These are phyloP conservation scores for Pandemis corylana DNA, from an alignment of 2,888 invertebrate species.

Conservation along the genomic window DNA sequence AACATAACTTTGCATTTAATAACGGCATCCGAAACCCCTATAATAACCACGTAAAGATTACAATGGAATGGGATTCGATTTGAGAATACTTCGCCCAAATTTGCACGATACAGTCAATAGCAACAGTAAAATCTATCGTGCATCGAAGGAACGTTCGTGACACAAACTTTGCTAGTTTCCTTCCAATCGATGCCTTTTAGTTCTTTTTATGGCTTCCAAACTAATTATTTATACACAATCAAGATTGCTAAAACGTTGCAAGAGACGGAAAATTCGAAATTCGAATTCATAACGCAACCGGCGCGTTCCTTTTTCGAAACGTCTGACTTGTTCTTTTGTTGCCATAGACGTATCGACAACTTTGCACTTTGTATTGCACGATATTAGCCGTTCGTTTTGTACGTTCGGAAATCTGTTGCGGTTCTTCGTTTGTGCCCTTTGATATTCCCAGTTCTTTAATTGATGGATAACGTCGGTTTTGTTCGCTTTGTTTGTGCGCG, in stretches of 20 bases:
- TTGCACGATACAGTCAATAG: constrained; percentile 55
- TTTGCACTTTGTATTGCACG: constrained; percentile 72
- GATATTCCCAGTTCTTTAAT: constrained; percentile 82
- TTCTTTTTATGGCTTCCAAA: constrained; percentile 62
- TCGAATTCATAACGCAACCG: constrained; percentile 51
- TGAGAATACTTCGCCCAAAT: constrained; percentile 43
- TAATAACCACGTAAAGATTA: constrained; percentile 49
- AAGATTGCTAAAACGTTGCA: constrained; percentile 49
- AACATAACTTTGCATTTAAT: constrained; percentile 47
- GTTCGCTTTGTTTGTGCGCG: constrained; percentile 63
- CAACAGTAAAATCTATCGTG: constrained; percentile 79
- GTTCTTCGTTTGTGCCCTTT: constrained; percentile 78
- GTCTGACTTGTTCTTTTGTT: constrained; percentile 69
- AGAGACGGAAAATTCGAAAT: constrained; percentile 53
- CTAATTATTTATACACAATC: constrained; percentile 75
- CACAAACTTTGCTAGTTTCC: constrained; percentile 68
- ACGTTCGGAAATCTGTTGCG: constrained; percentile 78
- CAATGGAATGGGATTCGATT: constrained; percentile 46
- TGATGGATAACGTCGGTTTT: constrained; percentile 71
- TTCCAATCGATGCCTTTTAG: constrained; percentile 76
- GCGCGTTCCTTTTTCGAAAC: constrained; percentile 66
- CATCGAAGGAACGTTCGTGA: constrained; percentile 75
- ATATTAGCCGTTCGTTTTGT: constrained; percentile 73
- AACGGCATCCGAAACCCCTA: constrained; percentile 47
- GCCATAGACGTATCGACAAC: constrained; percentile 73